Percentiles rank a stretch among this genome's conserved stretches.
These are phyloP conservation scores for Neoitamus cyanurus DNA, from an alignment of 2,888 invertebrate species.

Conservation along the genomic window DNA sequence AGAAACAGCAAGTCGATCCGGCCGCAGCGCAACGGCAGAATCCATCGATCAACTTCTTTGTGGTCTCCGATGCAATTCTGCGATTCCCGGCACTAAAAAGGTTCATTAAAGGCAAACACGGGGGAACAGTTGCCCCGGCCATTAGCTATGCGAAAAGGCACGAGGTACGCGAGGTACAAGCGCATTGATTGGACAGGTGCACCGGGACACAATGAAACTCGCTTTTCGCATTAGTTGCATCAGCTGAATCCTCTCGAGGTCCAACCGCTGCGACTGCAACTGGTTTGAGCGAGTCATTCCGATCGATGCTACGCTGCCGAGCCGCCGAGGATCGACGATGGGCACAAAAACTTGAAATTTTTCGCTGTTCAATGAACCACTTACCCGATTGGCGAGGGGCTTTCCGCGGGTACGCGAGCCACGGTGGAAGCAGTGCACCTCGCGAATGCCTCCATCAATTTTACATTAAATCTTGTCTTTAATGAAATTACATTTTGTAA, in stretches of 20 bases:
- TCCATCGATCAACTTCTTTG: background rate
- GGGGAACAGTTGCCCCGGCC: slow-evolving; percentile 10
- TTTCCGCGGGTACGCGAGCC: background rate
- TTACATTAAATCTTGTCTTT: background rate
- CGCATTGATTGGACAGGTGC: slow-evolving; percentile 5
- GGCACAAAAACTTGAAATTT: background rate
- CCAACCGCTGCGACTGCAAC: too few relatives aligned
- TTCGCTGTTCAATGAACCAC: background rate
- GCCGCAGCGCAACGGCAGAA: background rate
- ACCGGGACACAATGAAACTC: background rate
- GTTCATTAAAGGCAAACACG: slow-evolving; percentile 25
- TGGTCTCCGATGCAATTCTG: background rate
- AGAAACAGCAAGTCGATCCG: background rate
- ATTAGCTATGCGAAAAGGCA: background rate
- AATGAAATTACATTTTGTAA: background rate
- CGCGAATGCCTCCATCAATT: background rate
- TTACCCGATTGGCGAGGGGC: background rate
- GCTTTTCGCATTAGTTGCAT: slow-evolving; percentile 5
- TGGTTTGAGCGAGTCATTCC: background rate
- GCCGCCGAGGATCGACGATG: background rate
- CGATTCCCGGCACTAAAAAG: background rate
- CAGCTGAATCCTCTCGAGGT: background rate
- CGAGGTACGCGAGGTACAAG: background rate
- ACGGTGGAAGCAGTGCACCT: background rate
- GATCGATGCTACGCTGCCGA: too few relatives aligned